Conservation (phyloP, 2,113 vertebrate genomes). For the Abramis brama region DNA sequence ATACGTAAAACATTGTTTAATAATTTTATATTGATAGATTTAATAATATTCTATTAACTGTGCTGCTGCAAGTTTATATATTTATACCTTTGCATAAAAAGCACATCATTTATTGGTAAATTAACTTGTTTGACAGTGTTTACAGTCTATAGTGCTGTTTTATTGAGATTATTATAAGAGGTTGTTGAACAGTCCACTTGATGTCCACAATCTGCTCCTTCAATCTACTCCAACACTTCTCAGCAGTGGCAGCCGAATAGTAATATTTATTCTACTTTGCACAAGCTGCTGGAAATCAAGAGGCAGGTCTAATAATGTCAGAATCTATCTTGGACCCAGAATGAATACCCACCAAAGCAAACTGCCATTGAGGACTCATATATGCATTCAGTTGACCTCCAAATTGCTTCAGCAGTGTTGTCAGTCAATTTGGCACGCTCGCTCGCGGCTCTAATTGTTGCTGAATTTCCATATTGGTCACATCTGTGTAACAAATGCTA, state of each 20-base stretch:
- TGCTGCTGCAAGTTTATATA: background rate
- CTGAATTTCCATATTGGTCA: conserved; percentile 59
- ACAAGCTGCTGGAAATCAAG: conserved; percentile 23
- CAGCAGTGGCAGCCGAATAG: background rate
- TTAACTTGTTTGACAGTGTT: background rate
- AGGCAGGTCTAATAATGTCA: conserved; percentile 41
- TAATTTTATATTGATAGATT: background rate
- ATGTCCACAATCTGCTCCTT: background rate
- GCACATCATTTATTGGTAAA: background rate
- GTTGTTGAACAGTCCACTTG: background rate
- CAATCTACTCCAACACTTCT: background rate
- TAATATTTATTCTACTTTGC: conserved; percentile 15
- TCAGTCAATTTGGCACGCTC: conserved; percentile 44
- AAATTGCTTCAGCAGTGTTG: conserved; percentile 28
- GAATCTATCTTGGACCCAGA: conserved; percentile 38
- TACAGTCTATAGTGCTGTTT: background rate
- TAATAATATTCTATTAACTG: background rate
- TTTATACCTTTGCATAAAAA: conserved; percentile 2
- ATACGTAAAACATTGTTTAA: background rate
- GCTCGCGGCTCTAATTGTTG: conserved; percentile 42
- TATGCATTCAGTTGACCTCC: conserved; percentile 35
- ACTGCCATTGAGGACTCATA: conserved; percentile 32
- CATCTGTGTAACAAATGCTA: conserved; percentile 47
- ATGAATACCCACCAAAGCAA: conserved; percentile 21
- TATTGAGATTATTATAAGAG: conserved; percentile 1